Evolutionary conservation across 2,797 vertebrate species (phyloP).

Genomic region (Crocidura indochinensis): DNA sequence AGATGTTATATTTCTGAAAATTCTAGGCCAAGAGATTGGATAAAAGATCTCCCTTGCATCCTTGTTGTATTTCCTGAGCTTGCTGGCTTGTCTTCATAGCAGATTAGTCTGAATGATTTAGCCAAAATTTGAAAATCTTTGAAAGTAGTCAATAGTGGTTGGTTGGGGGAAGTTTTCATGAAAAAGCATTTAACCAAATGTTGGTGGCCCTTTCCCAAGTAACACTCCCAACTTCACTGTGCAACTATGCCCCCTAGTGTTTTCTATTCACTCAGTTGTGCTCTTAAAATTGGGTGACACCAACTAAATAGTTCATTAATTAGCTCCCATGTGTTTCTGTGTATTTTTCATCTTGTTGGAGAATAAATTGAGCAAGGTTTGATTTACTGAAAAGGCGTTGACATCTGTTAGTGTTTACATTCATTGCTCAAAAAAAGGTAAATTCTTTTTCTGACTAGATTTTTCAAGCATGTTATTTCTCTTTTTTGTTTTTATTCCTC

Average conservation of each 20-base stretch:
- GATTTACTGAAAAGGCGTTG: not conserved
- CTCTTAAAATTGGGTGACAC: not conserved
- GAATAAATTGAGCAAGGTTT: constrained; percentile 6
- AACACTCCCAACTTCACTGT: constrained; percentile 13
- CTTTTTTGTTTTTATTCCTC: constrained; percentile 32
- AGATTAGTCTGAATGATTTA: not conserved
- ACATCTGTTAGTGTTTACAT: not conserved
- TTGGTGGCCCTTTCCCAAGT: not conserved
- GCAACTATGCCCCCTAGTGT: constrained; percentile 76
- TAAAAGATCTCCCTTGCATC: not conserved
- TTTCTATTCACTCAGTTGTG: not conserved
- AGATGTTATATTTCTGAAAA: constrained; percentile 36
- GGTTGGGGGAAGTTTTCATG: not conserved
- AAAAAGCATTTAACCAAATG: not conserved
- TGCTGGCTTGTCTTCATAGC: constrained; percentile 13
- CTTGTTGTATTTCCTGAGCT: constrained; percentile 9
- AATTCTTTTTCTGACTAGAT: constrained; percentile 31
- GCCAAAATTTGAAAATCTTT: constrained; percentile 52
- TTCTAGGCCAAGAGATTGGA: not conserved
- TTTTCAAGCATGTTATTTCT: constrained; percentile 59
- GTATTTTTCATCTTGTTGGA: not conserved
- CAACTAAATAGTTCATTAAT: not conserved
- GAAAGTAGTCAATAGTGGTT: not conserved
- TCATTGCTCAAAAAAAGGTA: constrained; percentile 1
- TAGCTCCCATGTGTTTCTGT: not conserved